Percentiles rank a stretch among this genome's conserved stretches.
Evolutionary conservation across 2,888 invertebrate genomes (phyloP).

Genomic region (Parelbella ahira): DNA sequence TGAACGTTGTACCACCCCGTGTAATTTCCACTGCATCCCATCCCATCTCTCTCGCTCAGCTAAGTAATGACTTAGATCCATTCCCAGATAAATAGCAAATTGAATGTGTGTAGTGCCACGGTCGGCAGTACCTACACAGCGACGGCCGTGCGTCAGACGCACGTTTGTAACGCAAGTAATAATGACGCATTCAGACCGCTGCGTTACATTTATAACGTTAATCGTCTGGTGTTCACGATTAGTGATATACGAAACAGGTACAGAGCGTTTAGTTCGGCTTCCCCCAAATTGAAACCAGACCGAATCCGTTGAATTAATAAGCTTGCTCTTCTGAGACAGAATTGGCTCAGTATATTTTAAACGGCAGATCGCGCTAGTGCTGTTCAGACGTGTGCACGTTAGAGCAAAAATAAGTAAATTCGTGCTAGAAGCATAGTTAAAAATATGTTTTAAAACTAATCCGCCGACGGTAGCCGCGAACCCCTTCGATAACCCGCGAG

Average conservation of each 20-base stretch:
- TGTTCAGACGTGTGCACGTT: conserved; percentile 40
- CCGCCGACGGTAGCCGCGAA: conserved; percentile 49
- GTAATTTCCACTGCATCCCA: conserved; percentile 74
- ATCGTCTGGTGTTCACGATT: conserved; percentile 20
- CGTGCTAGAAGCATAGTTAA: conserved; percentile 62
- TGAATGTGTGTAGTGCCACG: conserved; percentile 59
- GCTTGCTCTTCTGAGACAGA: conserved; percentile 36
- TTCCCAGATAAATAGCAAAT: conserved; percentile 80
- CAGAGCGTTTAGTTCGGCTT: conserved; percentile 9
- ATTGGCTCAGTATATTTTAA: conserved; percentile 49
- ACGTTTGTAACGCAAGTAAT: conserved; percentile 17
- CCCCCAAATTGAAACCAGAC: conserved; percentile 11
- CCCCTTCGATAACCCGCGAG: conserved; percentile 64
- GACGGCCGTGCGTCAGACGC: conserved; percentile 18
- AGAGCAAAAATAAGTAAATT: conserved; percentile 54
- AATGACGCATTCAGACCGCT: conserved; percentile 7
- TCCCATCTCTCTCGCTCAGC: conserved; percentile 73
- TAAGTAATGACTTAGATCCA: conserved; percentile 81
- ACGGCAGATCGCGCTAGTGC: conserved; percentile 34
- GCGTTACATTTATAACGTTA: conserved; percentile 27
- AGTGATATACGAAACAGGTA: conserved; percentile 23
- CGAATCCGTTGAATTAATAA: conserved; percentile 37
- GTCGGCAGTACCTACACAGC: conserved; percentile 26
- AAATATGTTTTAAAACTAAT: conserved; percentile 76
- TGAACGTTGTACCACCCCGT: conserved; percentile 56